Conservation (phyloP, 2,797 vertebrate species). For the Phoeniculus purpureus region DNA sequence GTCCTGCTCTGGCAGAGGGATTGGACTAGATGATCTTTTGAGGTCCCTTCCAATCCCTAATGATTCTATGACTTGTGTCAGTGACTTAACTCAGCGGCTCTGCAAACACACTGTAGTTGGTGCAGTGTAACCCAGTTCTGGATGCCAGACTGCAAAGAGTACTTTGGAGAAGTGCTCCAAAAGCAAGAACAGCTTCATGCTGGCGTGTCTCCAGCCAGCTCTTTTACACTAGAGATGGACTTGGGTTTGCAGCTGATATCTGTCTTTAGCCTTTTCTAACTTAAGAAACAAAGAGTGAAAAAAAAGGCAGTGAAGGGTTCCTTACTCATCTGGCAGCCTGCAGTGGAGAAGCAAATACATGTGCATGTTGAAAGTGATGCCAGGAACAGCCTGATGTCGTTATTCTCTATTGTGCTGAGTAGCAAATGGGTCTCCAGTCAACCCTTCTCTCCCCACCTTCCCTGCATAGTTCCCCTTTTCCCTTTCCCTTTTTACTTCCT, state of each 20-base stretch:
- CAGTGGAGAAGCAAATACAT: background rate
- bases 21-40: too few species aligned
- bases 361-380: background rate
- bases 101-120: background rate
- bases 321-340: accelerated
- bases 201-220: background rate
- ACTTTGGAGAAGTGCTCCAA: background rate
- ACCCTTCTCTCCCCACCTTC: background rate
- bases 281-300: background rate
- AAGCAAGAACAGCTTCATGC: background rate
- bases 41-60: too few species aligned
- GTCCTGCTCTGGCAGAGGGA: too few species aligned
- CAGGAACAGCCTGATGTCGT: background rate
- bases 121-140: background rate
- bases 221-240: background rate
- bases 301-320: background rate
- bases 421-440: background rate
- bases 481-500: background rate
- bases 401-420: background rate
- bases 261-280: background rate
- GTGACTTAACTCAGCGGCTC: background rate
- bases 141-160: background rate
- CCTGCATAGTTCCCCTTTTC: background rate
- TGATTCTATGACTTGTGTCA: background rate
- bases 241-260: background rate